Percentiles rank a stretch among this genome's conserved stretches.
Conservation (phyloP, 2,113 vertebrate species). For the Peromyscus californicus region DNA sequence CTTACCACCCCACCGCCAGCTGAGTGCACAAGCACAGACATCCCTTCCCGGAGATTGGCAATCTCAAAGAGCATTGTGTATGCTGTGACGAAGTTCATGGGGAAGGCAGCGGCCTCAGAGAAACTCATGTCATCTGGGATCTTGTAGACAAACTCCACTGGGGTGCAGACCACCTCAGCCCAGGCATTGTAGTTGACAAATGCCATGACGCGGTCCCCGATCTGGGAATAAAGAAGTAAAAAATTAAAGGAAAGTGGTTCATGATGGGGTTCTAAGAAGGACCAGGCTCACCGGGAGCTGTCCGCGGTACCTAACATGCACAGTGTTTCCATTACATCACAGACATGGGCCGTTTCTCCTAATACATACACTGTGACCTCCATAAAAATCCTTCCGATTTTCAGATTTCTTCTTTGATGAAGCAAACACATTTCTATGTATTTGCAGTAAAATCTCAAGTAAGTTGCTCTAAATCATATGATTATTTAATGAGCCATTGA, state of each 20-base stretch:
- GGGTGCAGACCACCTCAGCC: constrained; percentile 98
- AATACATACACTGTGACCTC: not conserved
- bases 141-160: constrained; percentile 96
- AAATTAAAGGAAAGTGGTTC: not conserved
- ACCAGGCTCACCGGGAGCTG: rapidly evolving
- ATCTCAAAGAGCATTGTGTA: constrained; percentile 99
- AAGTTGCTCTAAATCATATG: not conserved
- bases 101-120: constrained; percentile 96
- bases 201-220: constrained; percentile 97
- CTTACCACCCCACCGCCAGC: constrained; percentile 98
- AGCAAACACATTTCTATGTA: not conserved
- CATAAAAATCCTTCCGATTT: not conserved
- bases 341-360: not conserved
- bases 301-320: not conserved
- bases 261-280: not conserved
- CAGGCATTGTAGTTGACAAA: constrained; percentile 98
- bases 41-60: constrained; percentile 96
- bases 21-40: constrained; percentile 98
- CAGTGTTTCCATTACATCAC: not conserved
- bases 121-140: constrained; percentile 98
- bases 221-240: constrained; percentile 86
- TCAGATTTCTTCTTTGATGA: not conserved
- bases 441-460: not conserved
- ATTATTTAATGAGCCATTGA: not conserved
- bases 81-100: constrained; percentile 98